These are phyloP conservation scores for Enteromius viviparus DNA, from an alignment of 2,797 vertebrate species.

Conservation along the genomic window DNA sequence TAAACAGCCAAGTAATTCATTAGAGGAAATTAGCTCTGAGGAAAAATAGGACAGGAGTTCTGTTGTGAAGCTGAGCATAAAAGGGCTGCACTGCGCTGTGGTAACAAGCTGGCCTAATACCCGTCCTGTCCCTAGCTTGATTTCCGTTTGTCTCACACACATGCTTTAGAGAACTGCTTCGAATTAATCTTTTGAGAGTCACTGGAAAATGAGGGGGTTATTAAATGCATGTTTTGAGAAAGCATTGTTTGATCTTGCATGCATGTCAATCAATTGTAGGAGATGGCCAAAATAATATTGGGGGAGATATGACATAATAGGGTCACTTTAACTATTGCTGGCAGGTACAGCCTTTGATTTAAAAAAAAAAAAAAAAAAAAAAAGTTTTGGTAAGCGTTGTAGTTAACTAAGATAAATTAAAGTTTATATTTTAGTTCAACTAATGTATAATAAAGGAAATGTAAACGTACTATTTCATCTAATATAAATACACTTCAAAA, in stretches of 20 bases:
- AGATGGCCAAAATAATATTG: neutral
- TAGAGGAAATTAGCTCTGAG: constrained; percentile 36
- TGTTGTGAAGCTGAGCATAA: constrained; percentile 25
- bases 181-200: neutral
- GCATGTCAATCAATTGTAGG: neutral
- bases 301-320: neutral
- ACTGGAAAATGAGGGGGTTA: neutral
- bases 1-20: constrained; percentile 36
- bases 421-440: neutral
- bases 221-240: neutral
- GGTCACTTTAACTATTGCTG: neutral
- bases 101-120: constrained; percentile 22
- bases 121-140: neutral
- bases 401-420: neutral
- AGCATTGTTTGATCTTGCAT: neutral
- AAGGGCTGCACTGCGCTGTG: neutral
- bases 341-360: neutral
- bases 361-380: neutral
- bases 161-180: neutral
- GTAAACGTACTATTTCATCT: neutral
- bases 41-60: constrained; percentile 23
- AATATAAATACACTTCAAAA: neutral
- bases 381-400: neutral
- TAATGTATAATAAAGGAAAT: neutral
- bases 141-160: constrained; percentile 3